Percentiles rank a stretch among this genome's conserved stretches.
Conservation (phyloP, 2,888 invertebrate species). For the Panzeria rudis region DNA sequence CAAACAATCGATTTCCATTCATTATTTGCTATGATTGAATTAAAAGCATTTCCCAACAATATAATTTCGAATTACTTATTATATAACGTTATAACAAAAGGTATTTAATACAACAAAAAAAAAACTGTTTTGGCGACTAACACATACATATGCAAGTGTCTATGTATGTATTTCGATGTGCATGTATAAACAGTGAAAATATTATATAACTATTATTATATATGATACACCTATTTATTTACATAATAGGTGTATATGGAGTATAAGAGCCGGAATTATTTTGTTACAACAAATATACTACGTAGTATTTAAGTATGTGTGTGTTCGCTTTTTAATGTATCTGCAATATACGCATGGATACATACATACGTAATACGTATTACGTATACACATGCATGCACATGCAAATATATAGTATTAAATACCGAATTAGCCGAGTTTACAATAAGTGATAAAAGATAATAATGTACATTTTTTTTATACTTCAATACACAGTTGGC, state of each 20-base stretch:
- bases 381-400: too few species aligned
- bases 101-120: too few species aligned
- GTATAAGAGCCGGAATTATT: not conserved
- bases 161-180: not conserved
- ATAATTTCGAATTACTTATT: not conserved
- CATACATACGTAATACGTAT: too few species aligned
- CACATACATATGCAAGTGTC: not conserved
- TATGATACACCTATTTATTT: not conserved
- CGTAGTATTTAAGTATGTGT: not conserved
- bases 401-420: too few species aligned
- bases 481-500: too few species aligned
- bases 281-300: not conserved
- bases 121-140: too few species aligned
- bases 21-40: conserved; percentile 15
- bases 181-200: not conserved
- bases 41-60: not conserved
- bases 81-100: not conserved
- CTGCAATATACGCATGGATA: not conserved
- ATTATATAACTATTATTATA: not conserved
- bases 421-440: too few species aligned
- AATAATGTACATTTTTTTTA: too few species aligned
- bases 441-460: too few species aligned
- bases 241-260: not conserved
- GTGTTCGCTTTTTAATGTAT: not conserved
- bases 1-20: conserved; percentile 29